Percentiles rank a stretch among this genome's conserved stretches.
These are phyloP conservation scores for Narcine bancroftii DNA, from an alignment of 2,113 vertebrate genomes.

Conservation along the genomic window DNA sequence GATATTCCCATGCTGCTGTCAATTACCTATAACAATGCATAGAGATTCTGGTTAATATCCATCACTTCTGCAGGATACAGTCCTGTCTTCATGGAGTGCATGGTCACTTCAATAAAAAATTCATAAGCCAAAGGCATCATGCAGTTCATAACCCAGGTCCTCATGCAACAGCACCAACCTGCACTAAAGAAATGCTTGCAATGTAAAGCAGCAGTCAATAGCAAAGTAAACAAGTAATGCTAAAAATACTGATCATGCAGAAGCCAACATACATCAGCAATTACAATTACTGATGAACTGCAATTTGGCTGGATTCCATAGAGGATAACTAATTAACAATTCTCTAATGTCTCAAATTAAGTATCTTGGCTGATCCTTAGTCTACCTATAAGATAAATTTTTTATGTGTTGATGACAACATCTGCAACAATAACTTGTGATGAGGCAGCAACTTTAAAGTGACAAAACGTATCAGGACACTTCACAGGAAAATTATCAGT, in stretches of 20 bases:
- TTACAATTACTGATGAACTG: background rate
- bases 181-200: background rate
- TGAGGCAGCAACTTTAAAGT: background rate
- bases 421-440: background rate
- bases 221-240: background rate
- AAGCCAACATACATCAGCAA: background rate
- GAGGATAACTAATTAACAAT: background rate
- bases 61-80: background rate
- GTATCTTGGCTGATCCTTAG: background rate
- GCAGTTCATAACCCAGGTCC: background rate
- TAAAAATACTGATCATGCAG: too few species aligned
- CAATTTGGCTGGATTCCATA: too few species aligned
- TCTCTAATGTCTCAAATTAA: background rate
- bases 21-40: conserved; percentile 64
- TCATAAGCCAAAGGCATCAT: background rate
- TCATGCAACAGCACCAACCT: background rate
- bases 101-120: background rate
- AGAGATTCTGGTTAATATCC: background rate
- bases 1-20: conserved; percentile 84
- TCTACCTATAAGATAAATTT: too few species aligned
- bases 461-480: background rate
- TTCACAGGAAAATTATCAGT: background rate
- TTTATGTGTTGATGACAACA: too few species aligned
- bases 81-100: background rate
- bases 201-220: background rate